Base-by-base conservation (phyloP, 2,113 vertebrate species). In the Antigone vipio region DNA sequence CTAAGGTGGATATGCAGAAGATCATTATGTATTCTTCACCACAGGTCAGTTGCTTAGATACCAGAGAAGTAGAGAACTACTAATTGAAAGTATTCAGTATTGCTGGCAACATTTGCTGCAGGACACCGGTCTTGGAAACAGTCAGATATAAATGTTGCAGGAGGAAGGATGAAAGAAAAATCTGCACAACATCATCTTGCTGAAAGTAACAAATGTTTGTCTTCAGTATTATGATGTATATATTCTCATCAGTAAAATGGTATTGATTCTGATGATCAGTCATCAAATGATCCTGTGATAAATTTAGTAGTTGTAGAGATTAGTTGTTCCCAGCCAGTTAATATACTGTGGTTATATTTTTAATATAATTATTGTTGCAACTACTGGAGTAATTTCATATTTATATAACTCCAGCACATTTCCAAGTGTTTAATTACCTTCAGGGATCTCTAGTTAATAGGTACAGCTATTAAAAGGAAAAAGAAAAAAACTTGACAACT, bases 21-120 rank as follows among this genome's bases (percentile, higher is more conserved):
- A 97, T 97, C 96, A 98, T 98, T 98, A 98, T 91, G 98, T 92
- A 98, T 98, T 98, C 98, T 93, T 97, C 97, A 97, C 97, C 97
- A 98, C 73, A 96, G 96, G 97, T 97, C 97, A 98, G 98, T 98
- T 98, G 98, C 98, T 98, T 98, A 98, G 98, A 97, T 97, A 98
- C 98, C 97, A 95, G 95, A 94, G 93, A 97, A 98, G 94, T 98
- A 97, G 97, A 96, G 95, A 98, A 96, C 97, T 98, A 97, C 97
- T 98, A 98, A 98, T 98, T 98, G 98, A 98, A 98, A 97, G 92
- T 97, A 95, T 97, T 97, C 93, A 50, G 96, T 96, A 97, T 96
- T 98, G 95, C 96, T 98, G 95, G 97, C 97, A 97, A 95, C 34
- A 86, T 95, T 96, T 97, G 95, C 96, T 97, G 95, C 88, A 98